These are phyloP conservation scores for Phyllostomus hastatus DNA, from an alignment of 2,113 vertebrate genomes.

Conservation along the genomic window DNA sequence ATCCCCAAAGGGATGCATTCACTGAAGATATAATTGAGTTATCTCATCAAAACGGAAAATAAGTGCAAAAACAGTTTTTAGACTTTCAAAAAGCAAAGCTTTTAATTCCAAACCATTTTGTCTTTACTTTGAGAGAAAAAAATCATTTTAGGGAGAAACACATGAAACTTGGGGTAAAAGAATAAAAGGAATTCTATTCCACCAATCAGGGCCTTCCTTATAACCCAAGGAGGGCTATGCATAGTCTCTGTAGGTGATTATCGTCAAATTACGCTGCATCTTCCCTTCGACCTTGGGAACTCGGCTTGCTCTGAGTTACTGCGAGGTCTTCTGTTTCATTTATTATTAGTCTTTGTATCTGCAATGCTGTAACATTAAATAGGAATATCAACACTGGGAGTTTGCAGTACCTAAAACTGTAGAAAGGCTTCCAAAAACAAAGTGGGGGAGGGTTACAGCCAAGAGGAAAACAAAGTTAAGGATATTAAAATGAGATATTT, in stretches of 20 bases:
- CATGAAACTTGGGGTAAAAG: background rate
- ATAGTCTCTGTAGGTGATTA: conserved; percentile 38
- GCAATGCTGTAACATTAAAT: conserved; percentile 73
- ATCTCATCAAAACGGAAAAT: conserved; percentile 4
- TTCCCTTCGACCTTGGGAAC: conserved; percentile 80
- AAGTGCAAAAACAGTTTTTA: background rate
- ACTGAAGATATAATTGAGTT: conserved; percentile 58
- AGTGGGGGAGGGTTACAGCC: background rate
- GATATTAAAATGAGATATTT: conserved; percentile 5
- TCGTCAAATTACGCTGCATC: conserved; percentile 64
- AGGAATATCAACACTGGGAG: conserved; percentile 45
- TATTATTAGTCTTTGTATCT: conserved; percentile 69
- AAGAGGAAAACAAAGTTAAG: conserved; percentile 49
- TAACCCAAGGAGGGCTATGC: background rate
- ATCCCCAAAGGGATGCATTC: conserved; percentile 66
- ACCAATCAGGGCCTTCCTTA: conserved; percentile 41
- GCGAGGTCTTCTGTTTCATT: conserved; percentile 72
- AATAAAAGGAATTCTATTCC: background rate
- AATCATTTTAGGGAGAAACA: conserved; percentile 22
- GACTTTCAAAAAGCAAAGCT: conserved; percentile 14
- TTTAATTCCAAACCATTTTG: conserved; percentile 31
- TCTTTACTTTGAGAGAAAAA: conserved; percentile 16
- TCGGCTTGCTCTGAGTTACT: conserved; percentile 47
- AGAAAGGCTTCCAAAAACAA: conserved; percentile 36
- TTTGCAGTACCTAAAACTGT: conserved; percentile 15